phyloP scores from a whole-genome alignment of 2,888 invertebrate genomes.

The Brassicogethes aeneus region DNA sequence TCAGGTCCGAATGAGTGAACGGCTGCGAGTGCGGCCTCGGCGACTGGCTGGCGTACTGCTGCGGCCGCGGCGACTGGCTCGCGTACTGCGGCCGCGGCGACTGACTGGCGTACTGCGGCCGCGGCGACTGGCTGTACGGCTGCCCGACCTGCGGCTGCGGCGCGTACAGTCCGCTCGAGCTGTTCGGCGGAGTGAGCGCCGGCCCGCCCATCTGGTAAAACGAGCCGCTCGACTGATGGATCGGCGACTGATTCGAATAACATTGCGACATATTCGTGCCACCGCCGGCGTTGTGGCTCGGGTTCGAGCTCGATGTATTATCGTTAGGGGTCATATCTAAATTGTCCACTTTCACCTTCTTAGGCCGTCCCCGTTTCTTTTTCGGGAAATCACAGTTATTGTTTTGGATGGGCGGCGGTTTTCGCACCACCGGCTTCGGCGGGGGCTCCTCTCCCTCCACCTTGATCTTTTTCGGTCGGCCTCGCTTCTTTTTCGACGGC shows the following conservation, averaged over 20 bases:
- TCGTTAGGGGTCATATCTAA: conserved; percentile 41
- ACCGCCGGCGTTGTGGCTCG: no score
- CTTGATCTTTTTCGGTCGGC: conserved; percentile 78
- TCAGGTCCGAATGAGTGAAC: conserved; percentile 63
- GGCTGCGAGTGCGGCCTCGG: conserved; percentile 45
- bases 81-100: conserved; percentile 29
- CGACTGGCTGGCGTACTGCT: conserved; percentile 29
- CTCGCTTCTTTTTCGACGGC: conserved; percentile 80
- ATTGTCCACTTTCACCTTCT: conserved; percentile 68
- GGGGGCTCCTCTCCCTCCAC: conserved; percentile 58
- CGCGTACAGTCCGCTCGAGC: conserved; percentile 34
- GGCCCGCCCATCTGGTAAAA: conserved; percentile 39
- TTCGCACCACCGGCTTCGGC: conserved; percentile 44
- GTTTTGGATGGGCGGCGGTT: conserved; percentile 36
- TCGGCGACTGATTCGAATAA: conserved; percentile 43
- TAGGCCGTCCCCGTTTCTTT: conserved; percentile 81
- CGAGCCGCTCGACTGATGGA: conserved; percentile 44
- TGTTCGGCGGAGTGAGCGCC: conserved; percentile 38
- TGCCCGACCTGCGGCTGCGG: conserved; percentile 33
- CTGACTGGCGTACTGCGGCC: conserved; percentile 32
- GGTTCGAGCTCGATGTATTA: conserved; percentile 39
- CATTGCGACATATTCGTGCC: conserved; percentile 42
- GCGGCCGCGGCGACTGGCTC: conserved; percentile 30
- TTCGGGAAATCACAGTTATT: conserved; percentile 59
- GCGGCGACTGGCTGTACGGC: conserved; percentile 35